These are phyloP conservation scores for Cyrtonyx montezumae DNA, from an alignment of 2,113 vertebrate species.

Conservation along the genomic window DNA sequence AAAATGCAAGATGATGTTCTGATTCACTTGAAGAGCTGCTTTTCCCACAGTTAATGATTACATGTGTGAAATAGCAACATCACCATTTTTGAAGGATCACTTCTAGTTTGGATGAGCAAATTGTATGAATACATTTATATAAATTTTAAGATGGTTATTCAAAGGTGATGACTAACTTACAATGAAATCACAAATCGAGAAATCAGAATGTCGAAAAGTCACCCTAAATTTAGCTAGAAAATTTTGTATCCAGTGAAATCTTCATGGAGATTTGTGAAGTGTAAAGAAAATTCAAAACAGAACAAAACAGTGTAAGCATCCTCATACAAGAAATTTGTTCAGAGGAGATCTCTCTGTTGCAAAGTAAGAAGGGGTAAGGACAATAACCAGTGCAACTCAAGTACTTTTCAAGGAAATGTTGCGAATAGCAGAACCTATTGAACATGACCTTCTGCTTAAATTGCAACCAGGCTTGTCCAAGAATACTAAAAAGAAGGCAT, in stretches of 20 bases:
- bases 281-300: not conserved
- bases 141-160: not conserved
- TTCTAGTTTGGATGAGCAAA: not conserved
- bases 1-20: not conserved
- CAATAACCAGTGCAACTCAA: not conserved
- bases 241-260: not conserved
- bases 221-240: not conserved
- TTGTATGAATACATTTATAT: not conserved
- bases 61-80: not conserved
- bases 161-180: not conserved
- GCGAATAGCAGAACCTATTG: not conserved
- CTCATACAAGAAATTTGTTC: not conserved
- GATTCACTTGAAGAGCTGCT: not conserved
- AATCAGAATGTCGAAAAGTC: not conserved
- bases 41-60: not conserved
- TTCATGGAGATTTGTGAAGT: not conserved
- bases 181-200: not conserved
- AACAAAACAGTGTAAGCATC: not conserved
- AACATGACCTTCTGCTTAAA: not conserved
- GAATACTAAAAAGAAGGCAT: not conserved
- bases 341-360: not conserved
- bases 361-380: not conserved
- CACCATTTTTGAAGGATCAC: not conserved
- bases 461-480: not conserved
- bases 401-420: not conserved